Evolutionary conservation across 1,140 invertebrate genomes (phyloP).

Genomic region (Oryzaephilus surinamensis): DNA sequence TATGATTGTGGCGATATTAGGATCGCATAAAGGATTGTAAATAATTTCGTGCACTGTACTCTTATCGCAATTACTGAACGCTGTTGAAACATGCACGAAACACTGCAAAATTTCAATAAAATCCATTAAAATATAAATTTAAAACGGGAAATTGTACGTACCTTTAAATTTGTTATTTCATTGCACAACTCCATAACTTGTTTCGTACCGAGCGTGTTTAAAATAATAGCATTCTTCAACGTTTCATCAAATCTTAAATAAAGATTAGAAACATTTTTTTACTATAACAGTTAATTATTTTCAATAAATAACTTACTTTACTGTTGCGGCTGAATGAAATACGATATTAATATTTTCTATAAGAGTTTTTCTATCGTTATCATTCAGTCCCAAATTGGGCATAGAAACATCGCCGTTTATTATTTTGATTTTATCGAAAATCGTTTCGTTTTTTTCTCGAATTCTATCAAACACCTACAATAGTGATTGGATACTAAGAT

Average conservation of each 20-base stretch:
- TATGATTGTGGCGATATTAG: conserved; percentile 49
- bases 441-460: conserved; percentile 41
- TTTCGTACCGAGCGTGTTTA: conserved; percentile 66
- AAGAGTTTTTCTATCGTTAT: conserved; percentile 36
- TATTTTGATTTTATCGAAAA: conserved; percentile 50
- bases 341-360: conserved; percentile 52
- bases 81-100: conserved; percentile 78
- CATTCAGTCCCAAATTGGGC: conserved; percentile 40
- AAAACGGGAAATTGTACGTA: too few species aligned
- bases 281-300: too few species aligned
- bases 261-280: too few species aligned
- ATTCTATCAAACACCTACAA: conserved; percentile 51
- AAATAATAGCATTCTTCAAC: conserved; percentile 59
- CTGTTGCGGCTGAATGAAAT: conserved; percentile 69
- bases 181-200: conserved; percentile 57
- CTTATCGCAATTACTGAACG: conserved; percentile 73
- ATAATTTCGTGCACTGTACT: conserved; percentile 57
- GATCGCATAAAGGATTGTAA: conserved; percentile 55
- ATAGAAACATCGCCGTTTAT: conserved; percentile 62
- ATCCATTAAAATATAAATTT: too few species aligned
- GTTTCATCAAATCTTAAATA: conserved; percentile 66
- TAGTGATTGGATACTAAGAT: too few species aligned
- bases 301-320: conserved; percentile 45
- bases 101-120: too few species aligned
- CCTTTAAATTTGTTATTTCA: conserved; percentile 61